Base-by-base conservation (phyloP, 2,797 vertebrate species). In the Coluber constrictor region DNA sequence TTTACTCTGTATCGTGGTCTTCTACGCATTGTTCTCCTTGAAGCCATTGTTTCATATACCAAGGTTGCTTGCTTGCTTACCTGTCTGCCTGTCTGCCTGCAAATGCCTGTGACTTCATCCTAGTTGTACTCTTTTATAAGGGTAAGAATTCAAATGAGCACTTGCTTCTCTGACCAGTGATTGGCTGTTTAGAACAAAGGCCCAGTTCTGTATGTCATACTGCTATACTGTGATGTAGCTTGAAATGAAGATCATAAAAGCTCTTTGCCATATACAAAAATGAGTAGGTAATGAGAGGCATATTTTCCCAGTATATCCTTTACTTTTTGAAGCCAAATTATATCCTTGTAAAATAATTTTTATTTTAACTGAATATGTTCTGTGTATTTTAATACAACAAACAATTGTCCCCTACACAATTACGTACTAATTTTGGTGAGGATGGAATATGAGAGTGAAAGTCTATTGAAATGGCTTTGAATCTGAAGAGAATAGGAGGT, bases 141-240 rank as follows among this genome's bases (percentile, higher is more conserved):
- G 63, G 10, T 37, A 20, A 37, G 1, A 88, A 93, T 93, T 93
- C 86, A 91, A 93, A 93, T 93, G 92, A 93, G 90, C 56, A 91
- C 43, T 23, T 47, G 29, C 43, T 79, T 93, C 56, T 70, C 10
- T 88, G 63, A 47, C 56, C 43, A 83, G 56, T 61, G 86, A 93
- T 93, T 93, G 92, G 92, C 10, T 88, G 63, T 47, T 23, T 79
- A 88, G 63, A 91, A 93, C 92, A 93, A 91, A 88, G 92, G n/a
- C 61, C 29, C 1, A 90, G 47, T 29, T 37, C 27, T 16, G 1
- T 18, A 29, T 47, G 55, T 93, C 90, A 93, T 54, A 93, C 59
- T 91, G 54, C 89, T 11, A 51, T 10, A 93, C 5, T 93, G 9
- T 93, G 92, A 93, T 57, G 43, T 88, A 15, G 16, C 51, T 51